These are phyloP conservation scores for Watsonalla cultraria DNA, from an alignment of 2,888 invertebrate species.

Conservation along the genomic window DNA sequence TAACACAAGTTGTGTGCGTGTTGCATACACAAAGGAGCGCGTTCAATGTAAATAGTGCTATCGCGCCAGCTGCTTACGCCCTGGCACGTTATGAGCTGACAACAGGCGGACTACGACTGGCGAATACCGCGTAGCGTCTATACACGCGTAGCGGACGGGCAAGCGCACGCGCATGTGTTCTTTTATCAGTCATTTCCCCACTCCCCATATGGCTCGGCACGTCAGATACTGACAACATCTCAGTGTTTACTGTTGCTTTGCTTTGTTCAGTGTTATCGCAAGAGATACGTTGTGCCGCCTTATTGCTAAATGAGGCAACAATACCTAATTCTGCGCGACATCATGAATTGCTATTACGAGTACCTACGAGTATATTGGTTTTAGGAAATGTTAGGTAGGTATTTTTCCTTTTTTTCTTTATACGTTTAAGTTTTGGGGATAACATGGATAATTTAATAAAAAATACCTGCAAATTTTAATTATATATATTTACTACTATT, in stretches of 20 bases:
- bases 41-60: slow-evolving; percentile 45
- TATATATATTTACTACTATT: too few relatives aligned
- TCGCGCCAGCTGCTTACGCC: background rate
- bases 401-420: too few relatives aligned
- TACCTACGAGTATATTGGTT: too few relatives aligned
- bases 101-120: background rate
- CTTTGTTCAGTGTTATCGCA: background rate
- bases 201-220: background rate
- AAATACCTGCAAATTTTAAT: too few relatives aligned
- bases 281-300: background rate
- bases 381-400: too few relatives aligned
- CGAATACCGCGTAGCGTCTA: background rate
- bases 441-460: too few relatives aligned
- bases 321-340: too few relatives aligned
- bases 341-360: too few relatives aligned
- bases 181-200: background rate
- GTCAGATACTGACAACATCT: background rate
- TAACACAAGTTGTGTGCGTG: slow-evolving; percentile 36
- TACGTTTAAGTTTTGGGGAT: too few relatives aligned
- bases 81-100: slow-evolving; percentile 8
- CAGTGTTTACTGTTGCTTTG: background rate
- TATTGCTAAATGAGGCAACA: background rate
- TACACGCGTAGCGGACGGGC: too few relatives aligned
- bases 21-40: slow-evolving; percentile 53
- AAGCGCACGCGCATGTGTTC: background rate